These are phyloP conservation scores for Helicolenus hilgendorfi DNA, from an alignment of 2,797 vertebrate species.

Conservation along the genomic window DNA sequence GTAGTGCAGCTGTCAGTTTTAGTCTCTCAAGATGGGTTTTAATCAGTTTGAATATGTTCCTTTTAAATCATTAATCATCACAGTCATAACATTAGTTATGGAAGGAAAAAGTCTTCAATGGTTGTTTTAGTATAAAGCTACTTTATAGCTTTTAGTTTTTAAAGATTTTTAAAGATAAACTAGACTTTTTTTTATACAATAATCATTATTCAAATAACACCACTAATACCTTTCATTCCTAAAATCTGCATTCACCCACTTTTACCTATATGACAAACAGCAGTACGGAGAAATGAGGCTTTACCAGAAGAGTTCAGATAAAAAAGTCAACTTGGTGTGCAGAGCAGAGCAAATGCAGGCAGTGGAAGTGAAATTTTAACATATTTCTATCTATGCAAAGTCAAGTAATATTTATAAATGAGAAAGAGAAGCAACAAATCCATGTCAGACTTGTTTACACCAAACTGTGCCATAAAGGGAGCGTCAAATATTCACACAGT, in stretches of 20 bases:
- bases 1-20: constrained; percentile 19
- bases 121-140: not conserved
- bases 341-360: not conserved
- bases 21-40: constrained; percentile 2
- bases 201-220: not conserved
- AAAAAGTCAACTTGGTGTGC: not conserved
- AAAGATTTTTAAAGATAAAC: not conserved
- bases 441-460: constrained; percentile 34
- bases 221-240: not conserved
- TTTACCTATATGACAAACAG: not conserved
- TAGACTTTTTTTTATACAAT: not conserved
- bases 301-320: not conserved
- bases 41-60: constrained; percentile 6
- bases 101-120: not conserved
- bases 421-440: not conserved
- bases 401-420: not conserved
- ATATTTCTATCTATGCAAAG: not conserved
- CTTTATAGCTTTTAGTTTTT: not conserved
- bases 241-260: not conserved
- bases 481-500: not conserved
- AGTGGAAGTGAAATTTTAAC: not conserved
- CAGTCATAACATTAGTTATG: not conserved
- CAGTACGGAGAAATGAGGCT: not conserved
- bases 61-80: not conserved
- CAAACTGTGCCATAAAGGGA: constrained; percentile 8